Evolutionary conservation across 2,113 vertebrate species (phyloP), one percentile per base, ranked within the genome.

Genomic region (Rhodinocichla rosea): DNA sequence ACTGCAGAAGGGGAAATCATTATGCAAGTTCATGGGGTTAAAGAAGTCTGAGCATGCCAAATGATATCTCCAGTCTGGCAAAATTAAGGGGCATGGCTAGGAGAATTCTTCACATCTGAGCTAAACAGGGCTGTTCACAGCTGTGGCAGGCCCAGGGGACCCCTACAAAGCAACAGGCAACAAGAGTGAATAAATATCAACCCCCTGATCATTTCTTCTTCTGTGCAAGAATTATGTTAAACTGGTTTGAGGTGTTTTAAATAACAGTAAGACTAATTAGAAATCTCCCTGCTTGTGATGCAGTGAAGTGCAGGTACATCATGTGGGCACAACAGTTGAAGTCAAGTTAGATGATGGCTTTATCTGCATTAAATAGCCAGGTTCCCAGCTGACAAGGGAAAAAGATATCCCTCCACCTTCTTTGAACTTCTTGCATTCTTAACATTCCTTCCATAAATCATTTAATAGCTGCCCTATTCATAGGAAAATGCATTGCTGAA

Each of bases 401-500:
- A 85, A 65, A 73, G 16, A 62, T 37, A 75, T 11, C 7, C 1
- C 23, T 78, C 69, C n/a, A 65, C 69, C 16, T 89, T 78, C 83
- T 93, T 5, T 92, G 52, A 87, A 89, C 90, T 90, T 90, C 53
- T 89, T 67, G n/a, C 82, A 92, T 95, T 95, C 92, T 92, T 90
- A 63, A 32, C 73, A 74, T 97, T 95, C 82, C 78, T 93, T 65
- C 81, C 88, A 95, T 60, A 91, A 95, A 93, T 62, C 78, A 78
- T 87, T 89, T 88, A 94, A 88, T 71, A 90, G 73, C 71, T 84
- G 37, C 26, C 40, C 68, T 90, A 89, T 96, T 96, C 95, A 96
- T 89, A 95, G 92, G 90, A 84, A 97, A 96, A 97, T 94, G 16
- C 56, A n/a, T 27, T 71, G 73, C 69, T 86, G 90, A 90, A 90